Evolutionary conservation across 2,113 vertebrate species (phyloP), one percentile per base, ranked within the genome.

Genomic region (Pseudonaja textilis): DNA sequence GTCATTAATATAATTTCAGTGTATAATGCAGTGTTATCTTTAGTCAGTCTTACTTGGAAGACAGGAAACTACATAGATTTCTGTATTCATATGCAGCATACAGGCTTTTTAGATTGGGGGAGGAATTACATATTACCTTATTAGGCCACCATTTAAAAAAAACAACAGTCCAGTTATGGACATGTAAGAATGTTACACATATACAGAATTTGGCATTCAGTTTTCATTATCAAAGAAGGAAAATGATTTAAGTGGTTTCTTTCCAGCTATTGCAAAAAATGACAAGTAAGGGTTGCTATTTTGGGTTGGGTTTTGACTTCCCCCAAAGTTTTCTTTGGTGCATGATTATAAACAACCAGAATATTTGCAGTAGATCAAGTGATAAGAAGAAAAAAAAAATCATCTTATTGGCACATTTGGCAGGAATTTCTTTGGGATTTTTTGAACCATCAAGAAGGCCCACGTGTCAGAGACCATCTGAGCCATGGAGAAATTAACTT

Each of bases 391-490:
- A 39, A 23, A 5, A 22, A 81, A 47, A 1, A 4, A 22, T 52
- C 9, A 34, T 52, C 61, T 87, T 81, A 0, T 89, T 91, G 22
- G 0, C 90, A 0, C 91, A 1, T 95, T 93, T 92, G 91, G 90
- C 93, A 98, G 98, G 98, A 98, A 56, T 98, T 98, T 93, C 97
- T 98, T 47, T 98, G 97, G 98, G 98, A 98, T 95, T 95, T 98
- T 90, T 96, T 98, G 96, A 98, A 97, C 93, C 96, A 98, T 88
- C 98, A 97, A 94, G 97, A 98, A 42, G 98, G 98, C 16, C 98
- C 98, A 25, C 98, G 98, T 2, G 0, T 98, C 56, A 97, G 98
- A 92, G 98, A 98, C 88, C 98, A 3, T 64, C 95, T 98, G 93
- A 98, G 98, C 95, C 98, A 98, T 0, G 98, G 98, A 69, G 98